Percentiles rank a stretch among this genome's conserved stretches.
Evolutionary conservation across 2,888 invertebrate genomes (phyloP).

Genomic region (Actias luna): DNA sequence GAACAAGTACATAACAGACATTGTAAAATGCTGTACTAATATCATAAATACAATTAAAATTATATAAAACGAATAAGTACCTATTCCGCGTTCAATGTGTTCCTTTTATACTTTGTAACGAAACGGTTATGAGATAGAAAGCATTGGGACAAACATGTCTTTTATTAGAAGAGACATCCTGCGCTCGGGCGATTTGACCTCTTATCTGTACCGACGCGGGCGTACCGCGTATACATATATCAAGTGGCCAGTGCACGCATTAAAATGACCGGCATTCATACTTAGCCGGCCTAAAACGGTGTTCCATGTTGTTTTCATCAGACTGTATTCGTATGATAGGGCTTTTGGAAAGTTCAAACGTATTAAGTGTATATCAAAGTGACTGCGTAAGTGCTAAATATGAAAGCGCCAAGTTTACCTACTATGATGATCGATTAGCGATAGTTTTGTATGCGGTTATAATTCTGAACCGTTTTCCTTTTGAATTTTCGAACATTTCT

Average conservation of each 20-base stretch:
- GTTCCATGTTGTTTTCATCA: constrained; percentile 30
- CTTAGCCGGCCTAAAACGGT: constrained; percentile 23
- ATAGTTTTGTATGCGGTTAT: constrained; percentile 2
- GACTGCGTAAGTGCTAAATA: not conserved
- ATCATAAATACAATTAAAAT: not conserved
- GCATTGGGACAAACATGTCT: constrained; percentile 54
- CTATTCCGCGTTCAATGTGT: constrained; percentile 18
- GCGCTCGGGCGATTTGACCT: constrained; percentile 61
- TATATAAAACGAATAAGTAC: not conserved
- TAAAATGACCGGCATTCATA: constrained; percentile 50
- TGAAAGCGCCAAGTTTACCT: constrained; percentile 1
- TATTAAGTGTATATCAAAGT: not conserved
- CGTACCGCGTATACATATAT: constrained; percentile 38
- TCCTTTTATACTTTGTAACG: constrained; percentile 32
- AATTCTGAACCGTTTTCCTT: not conserved
- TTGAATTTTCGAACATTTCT: not conserved
- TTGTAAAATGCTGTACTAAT: not conserved
- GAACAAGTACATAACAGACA: not conserved
- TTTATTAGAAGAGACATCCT: constrained; percentile 61
- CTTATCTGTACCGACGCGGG: constrained; percentile 52
- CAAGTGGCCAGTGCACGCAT: constrained; percentile 53
- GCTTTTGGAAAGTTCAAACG: constrained; percentile 14
- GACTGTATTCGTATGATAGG: constrained; percentile 19
- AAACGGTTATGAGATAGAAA: constrained; percentile 19
- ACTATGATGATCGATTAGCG: constrained; percentile 5